phyloP scores from a whole-genome alignment of 2,888 invertebrate genomes.

The Lottia gigantea region DNA sequence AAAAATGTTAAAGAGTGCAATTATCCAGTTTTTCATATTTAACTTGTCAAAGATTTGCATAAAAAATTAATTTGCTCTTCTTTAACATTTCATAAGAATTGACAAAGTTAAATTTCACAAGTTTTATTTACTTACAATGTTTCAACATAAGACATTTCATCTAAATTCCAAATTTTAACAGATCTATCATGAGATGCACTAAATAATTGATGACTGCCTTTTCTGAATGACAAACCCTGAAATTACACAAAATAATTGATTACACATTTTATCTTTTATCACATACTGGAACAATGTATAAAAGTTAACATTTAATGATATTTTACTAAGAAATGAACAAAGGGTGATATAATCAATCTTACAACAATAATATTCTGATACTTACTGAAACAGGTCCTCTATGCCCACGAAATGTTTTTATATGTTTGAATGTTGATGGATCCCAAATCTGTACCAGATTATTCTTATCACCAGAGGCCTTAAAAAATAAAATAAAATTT shows the following conservation, averaged over 20 bases:
- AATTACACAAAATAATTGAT: conserved; percentile 21
- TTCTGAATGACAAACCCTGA: conserved; percentile 83
- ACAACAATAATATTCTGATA: conserved; percentile 19
- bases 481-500: conserved; percentile 35
- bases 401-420: conserved; percentile 80
- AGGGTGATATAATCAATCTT: too few species aligned
- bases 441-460: conserved; percentile 86
- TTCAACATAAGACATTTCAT: conserved; percentile 96
- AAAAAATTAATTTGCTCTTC: too few species aligned
- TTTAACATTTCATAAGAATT: too few species aligned
- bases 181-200: conserved; percentile 71
- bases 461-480: conserved; percentile 78
- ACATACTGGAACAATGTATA: too few species aligned
- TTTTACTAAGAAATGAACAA: too few species aligned
- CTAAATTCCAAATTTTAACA: conserved; percentile 94
- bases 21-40: too few species aligned
- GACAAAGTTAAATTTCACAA: background rate
- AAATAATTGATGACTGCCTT: conserved; percentile 84
- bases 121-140: conserved; percentile 75
- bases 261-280: too few species aligned
- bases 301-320: too few species aligned
- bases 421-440: conserved; percentile 78
- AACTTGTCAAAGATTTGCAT: too few species aligned
- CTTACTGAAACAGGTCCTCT: conserved; percentile 66
- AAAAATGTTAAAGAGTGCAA: too few species aligned